Conservation (phyloP, 1,140 invertebrate species). For the Antheraea mylitta region DNA sequence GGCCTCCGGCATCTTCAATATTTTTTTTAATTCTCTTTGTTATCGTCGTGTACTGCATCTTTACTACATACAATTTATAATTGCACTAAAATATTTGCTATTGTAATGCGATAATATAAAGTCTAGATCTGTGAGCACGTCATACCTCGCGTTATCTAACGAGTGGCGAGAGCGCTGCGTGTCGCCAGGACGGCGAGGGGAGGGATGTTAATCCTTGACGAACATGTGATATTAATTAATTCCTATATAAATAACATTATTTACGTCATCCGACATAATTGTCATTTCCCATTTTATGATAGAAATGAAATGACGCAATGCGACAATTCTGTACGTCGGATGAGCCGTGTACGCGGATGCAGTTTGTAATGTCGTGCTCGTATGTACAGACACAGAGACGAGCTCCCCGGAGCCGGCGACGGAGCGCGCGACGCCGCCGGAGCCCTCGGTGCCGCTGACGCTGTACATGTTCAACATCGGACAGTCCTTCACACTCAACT, state of each 20-base stretch:
- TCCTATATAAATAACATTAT: neutral
- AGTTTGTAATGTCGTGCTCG: too few relatives aligned
- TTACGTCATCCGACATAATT: neutral
- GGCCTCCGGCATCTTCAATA: neutral
- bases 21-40: neutral
- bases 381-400: constrained; percentile 6
- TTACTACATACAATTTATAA: neutral
- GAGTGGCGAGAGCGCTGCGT: neutral
- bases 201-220: neutral
- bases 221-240: neutral
- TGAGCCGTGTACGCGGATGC: too few relatives aligned
- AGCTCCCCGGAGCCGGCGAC: constrained; percentile 1
- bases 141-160: neutral
- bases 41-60: neutral
- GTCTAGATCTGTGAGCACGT: neutral
- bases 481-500: constrained; percentile 18
- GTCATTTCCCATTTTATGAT: neutral
- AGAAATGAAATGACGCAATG: neutral
- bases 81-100: neutral
- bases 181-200: too few relatives aligned
- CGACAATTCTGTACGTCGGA: neutral
- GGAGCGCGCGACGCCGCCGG: neutral
- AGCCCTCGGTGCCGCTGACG: neutral
- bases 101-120: neutral
- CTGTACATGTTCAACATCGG: constrained; percentile 18